Evolutionary conservation across 2,888 invertebrate species (phyloP).

Genomic region (Rotaria macrura): DNA sequence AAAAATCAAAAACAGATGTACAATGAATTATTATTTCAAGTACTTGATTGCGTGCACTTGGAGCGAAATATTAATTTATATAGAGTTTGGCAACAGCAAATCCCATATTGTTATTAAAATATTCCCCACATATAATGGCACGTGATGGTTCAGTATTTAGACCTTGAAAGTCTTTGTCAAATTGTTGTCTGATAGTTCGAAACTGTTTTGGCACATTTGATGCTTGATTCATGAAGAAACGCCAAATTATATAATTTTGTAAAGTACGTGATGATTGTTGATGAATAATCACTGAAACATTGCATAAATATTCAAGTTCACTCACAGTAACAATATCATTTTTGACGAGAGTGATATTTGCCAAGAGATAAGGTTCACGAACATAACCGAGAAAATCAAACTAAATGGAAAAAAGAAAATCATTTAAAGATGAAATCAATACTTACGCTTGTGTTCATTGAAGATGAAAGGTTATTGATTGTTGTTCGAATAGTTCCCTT

Average conservation of each 20-base stretch:
- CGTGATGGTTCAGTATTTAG: constrained; percentile 59
- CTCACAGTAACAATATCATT: not conserved
- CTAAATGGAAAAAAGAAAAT: not conserved
- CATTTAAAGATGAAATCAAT: not conserved
- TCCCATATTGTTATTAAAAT: constrained; percentile 74
- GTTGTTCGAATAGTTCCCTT: constrained; percentile 27
- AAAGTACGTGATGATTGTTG: not conserved
- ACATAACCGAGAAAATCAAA: not conserved
- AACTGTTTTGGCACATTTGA: constrained; percentile 76
- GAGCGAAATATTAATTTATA: constrained; percentile 73
- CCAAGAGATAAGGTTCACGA: not conserved
- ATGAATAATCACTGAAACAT: not conserved
- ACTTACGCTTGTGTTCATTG: not conserved
- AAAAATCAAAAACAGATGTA: too few species aligned
- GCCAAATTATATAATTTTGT: constrained; percentile 65
- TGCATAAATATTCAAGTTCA: not conserved
- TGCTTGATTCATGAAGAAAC: constrained; percentile 63
- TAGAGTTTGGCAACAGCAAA: constrained; percentile 86
- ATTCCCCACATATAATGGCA: constrained; percentile 81
- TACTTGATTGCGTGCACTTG: constrained; percentile 70
- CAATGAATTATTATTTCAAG: too few species aligned
- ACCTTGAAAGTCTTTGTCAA: constrained; percentile 52
- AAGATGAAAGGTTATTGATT: not conserved
- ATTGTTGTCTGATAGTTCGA: constrained; percentile 70
- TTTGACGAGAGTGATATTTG: not conserved